Percentiles rank a stretch among this genome's conserved stretches.
Conservation (phyloP, 2,113 vertebrate genomes). For the Dicentrarchus labrax region DNA sequence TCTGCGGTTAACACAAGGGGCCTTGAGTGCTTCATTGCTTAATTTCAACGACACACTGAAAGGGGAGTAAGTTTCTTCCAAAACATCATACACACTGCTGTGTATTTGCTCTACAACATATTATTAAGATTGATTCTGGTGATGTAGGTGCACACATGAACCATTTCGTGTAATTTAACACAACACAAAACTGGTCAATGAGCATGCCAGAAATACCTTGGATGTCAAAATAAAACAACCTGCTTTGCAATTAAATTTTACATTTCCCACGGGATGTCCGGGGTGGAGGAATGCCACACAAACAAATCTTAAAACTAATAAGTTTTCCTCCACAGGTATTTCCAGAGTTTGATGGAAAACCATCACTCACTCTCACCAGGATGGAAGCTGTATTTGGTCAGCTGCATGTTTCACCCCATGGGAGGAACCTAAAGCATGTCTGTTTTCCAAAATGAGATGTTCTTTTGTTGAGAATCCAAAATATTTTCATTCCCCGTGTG, state of each 20-base stretch:
- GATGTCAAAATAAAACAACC: conserved; percentile 16
- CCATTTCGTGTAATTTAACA: neutral
- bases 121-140: neutral
- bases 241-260: conserved; percentile 10
- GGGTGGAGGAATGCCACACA: conserved; percentile 19
- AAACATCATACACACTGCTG: conserved; percentile 14
- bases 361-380: conserved; percentile 43
- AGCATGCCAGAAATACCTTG: neutral
- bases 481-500: conserved; percentile 24
- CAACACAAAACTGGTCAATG: neutral
- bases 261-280: neutral
- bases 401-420: conserved; percentile 55
- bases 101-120: conserved; percentile 8
- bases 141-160: neutral
- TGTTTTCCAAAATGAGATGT: conserved; percentile 24
- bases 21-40: conserved; percentile 36
- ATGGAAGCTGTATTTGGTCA: conserved; percentile 69
- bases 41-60: conserved; percentile 35
- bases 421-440: conserved; percentile 40
- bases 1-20: conserved; percentile 54
- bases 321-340: conserved; percentile 61
- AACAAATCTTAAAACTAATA: conserved; percentile 1
- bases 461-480: conserved; percentile 40
- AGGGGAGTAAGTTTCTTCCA: conserved; percentile 12
- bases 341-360: conserved; percentile 60